Conservation (phyloP, 23 tunicate genomes). For the Clavelina lepadiformis region DNA sequence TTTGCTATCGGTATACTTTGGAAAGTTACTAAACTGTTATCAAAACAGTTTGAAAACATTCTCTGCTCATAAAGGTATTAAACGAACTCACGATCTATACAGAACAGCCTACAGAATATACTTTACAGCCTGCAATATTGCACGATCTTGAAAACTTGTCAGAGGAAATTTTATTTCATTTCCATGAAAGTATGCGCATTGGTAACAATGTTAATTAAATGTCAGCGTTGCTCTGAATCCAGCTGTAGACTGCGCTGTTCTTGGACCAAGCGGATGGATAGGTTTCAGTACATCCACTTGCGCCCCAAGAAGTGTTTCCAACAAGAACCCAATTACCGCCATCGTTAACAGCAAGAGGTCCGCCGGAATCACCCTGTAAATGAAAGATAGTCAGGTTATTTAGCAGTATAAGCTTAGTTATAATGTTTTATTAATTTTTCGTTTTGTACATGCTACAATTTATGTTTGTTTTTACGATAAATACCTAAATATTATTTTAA, state of each 20-base stretch:
- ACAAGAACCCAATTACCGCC: conserved; percentile 42
- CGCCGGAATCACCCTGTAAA: conserved; percentile 88
- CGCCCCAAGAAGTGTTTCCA: conserved; percentile 87
- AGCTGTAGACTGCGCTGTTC: conserved; percentile 36
- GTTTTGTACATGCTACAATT: no score
- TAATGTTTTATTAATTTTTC: no score
- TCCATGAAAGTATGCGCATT: neutral
- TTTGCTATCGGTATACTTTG: no score
- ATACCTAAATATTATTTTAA: no score
- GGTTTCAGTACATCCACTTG: conserved; percentile 37
- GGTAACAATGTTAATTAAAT: conserved; percentile 5
- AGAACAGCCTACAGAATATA: no score
- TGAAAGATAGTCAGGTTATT: neutral
- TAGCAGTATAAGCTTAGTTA: no score
- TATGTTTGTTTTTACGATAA: no score
- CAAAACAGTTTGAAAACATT: no score
- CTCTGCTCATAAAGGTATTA: no score
- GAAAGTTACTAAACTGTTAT: no score
- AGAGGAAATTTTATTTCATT: no score
- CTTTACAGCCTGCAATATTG: neutral
- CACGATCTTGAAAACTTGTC: neutral
- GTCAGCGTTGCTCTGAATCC: conserved; percentile 36
- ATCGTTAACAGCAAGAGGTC: conserved; percentile 74
- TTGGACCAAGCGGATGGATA: conserved; percentile 66
- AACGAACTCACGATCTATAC: no score